Conservation (phyloP, 2,888 invertebrate genomes). For the Stenotaenia linearis region DNA sequence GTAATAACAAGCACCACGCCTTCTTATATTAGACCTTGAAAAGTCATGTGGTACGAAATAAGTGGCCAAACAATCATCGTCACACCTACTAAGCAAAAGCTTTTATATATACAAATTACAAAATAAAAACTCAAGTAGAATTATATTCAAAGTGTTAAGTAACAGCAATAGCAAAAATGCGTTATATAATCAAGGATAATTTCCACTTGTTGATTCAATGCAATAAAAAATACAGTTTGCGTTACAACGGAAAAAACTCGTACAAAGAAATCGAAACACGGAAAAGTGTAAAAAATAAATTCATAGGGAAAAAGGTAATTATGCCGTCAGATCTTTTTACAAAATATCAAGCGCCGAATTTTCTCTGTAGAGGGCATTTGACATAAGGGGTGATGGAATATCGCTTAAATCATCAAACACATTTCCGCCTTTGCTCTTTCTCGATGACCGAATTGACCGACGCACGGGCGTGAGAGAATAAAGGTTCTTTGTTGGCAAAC, state of each 20-base stretch:
- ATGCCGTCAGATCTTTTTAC: neutral
- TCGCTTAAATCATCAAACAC: neutral
- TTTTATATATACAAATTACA: neutral
- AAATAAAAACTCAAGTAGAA: neutral
- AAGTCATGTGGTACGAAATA: neutral
- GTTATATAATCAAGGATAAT: neutral
- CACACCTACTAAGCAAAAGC: neutral
- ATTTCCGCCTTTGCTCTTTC: neutral
- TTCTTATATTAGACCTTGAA: neutral
- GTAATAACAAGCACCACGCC: neutral
- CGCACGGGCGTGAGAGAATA: neutral
- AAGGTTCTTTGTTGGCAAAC: neutral
- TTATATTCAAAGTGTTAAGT: neutral
- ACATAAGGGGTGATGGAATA: neutral
- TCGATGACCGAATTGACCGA: neutral
- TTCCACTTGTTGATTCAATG: neutral
- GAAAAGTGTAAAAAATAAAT: neutral
- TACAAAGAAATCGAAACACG: neutral
- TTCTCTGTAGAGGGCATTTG: neutral
- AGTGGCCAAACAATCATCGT: neutral
- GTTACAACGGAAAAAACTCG: neutral
- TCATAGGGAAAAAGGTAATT: neutral
- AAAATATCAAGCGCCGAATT: neutral
- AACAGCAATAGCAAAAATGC: neutral
- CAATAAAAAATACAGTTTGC: neutral